Evolutionary conservation across 2,888 invertebrate genomes (phyloP), one percentile per base, ranked within the genome.

Genomic region (Hoplodrina blanda): DNA sequence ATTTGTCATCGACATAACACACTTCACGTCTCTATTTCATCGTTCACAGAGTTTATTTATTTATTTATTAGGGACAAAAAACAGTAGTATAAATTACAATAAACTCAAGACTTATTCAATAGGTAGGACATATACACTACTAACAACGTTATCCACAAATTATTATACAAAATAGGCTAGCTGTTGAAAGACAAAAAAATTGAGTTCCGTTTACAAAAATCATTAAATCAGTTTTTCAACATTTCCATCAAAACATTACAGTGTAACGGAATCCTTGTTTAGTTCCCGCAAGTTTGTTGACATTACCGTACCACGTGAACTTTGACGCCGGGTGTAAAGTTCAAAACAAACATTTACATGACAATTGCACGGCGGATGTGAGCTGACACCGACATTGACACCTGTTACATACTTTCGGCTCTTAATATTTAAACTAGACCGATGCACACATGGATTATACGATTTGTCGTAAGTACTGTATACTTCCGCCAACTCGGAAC

Each of bases 301-400:
- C 90, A 88, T 73, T 65, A 76, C 68, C 73, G 76, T 68, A 72
- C 74, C 70, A 78, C 85, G 88, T 87, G 89, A 91, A 91, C 90
- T 91, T 90, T 88, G 87, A 76, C 86, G 83, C 83, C 73, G 78
- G 82, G 82, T 78, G 75, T 87, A 81, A 87, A 90, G 87, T 90
- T 88, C 88, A 89, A 90, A 89, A 89, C 88, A 90, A 89, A 87
- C 85, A 89, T 88, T 89, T 81, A 80, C 85, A 91, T 89, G 84
- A 86, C 82, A 87, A 87, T 88, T 55, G 59, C 59, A 63, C 41
- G 50, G 59, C 66, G 62, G 65, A 69, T 70, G 55, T 61, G 59
- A 61, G 44, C 54, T 33, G 69, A 74, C 69, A 66, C 76, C 72
- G 49, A 57, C 53, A 76, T 54, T 46, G 53, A 54, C 50, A 54